phyloP scores from a whole-genome alignment of 2,888 invertebrate genomes.

The Napeogenes sylphis region DNA sequence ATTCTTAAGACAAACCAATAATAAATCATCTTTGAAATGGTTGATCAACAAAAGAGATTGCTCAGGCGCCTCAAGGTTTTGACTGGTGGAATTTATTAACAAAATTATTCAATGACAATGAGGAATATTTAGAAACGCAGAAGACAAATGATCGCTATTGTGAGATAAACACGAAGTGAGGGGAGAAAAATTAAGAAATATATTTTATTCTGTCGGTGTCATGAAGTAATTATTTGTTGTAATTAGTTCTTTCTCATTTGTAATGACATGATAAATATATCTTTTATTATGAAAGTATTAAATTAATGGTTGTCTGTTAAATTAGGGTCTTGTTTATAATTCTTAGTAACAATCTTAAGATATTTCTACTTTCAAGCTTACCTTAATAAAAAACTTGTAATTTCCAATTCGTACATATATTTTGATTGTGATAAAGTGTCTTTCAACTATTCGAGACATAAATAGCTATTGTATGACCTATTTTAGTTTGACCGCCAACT shows the following conservation, averaged over 20 bases:
- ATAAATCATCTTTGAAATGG: conserved; percentile 54
- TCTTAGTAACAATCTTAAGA: too few species aligned
- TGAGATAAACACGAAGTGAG: conserved; percentile 59
- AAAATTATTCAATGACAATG: conserved; percentile 73
- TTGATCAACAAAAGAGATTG: conserved; percentile 53
- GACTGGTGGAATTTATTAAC: conserved; percentile 69
- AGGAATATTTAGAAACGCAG: conserved; percentile 65
- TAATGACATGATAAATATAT: conserved; percentile 1
- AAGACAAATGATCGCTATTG: conserved; percentile 68
- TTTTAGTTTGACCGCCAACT: not conserved
- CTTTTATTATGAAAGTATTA: not conserved
- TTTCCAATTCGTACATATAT: too few species aligned
- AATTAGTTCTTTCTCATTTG: conserved; percentile 10
- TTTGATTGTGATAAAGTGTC: too few species aligned
- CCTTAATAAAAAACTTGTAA: too few species aligned
- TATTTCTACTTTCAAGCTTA: too few species aligned
- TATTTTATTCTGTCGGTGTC: conserved; percentile 23
- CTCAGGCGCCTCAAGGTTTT: conserved; percentile 54
- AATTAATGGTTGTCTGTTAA: too few species aligned
- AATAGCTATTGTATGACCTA: too few species aligned
- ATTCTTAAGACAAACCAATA: conserved; percentile 34
- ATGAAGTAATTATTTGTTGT: conserved; percentile 12
- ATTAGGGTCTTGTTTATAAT: too few species aligned
- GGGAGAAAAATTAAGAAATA: conserved; percentile 43
- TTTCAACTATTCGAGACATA: too few species aligned